A percentile compares a stretch with the other conserved stretches of the same genome.
Evolutionary conservation across 2,797 vertebrate species (phyloP).

Genomic region (Poeciliopsis gracilis): DNA sequence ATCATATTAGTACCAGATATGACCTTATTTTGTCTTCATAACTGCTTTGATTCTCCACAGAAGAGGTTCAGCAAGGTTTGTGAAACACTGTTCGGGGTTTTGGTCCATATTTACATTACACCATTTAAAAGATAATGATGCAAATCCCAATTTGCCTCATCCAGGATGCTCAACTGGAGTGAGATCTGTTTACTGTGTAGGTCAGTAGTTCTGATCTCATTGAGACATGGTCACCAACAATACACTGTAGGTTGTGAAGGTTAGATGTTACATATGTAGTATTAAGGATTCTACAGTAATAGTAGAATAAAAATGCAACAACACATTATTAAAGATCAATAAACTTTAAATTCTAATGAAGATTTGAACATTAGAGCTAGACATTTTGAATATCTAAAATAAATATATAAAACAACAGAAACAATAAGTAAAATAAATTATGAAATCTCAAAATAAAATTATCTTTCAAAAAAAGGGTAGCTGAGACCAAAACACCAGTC

Average conservation of each 20-base stretch:
- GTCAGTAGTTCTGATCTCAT: not conserved
- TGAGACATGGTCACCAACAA: not conserved
- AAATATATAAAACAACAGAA: too few species aligned
- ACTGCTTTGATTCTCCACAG: not conserved
- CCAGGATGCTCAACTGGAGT: not conserved
- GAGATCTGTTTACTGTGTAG: not conserved
- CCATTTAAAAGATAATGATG: not conserved
- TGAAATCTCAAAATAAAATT: too few species aligned
- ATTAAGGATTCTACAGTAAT: not conserved
- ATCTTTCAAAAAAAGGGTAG: too few species aligned
- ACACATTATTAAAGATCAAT: too few species aligned
- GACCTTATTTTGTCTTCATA: not conserved
- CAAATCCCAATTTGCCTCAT: not conserved
- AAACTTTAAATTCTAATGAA: too few species aligned
- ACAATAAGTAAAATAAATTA: too few species aligned
- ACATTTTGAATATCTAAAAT: too few species aligned
- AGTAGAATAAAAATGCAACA: too few species aligned
- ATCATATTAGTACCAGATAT: not conserved
- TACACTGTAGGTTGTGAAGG: not conserved
- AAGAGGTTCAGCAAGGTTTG: not conserved
- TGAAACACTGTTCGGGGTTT: not conserved
- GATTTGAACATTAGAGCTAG: too few species aligned
- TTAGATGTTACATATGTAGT: not conserved
- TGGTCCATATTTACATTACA: not conserved
- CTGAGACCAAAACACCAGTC: too few species aligned